Evolutionary conservation across 2,797 vertebrate genomes (phyloP).

Genomic region (Micromesistius poutassou): DNA sequence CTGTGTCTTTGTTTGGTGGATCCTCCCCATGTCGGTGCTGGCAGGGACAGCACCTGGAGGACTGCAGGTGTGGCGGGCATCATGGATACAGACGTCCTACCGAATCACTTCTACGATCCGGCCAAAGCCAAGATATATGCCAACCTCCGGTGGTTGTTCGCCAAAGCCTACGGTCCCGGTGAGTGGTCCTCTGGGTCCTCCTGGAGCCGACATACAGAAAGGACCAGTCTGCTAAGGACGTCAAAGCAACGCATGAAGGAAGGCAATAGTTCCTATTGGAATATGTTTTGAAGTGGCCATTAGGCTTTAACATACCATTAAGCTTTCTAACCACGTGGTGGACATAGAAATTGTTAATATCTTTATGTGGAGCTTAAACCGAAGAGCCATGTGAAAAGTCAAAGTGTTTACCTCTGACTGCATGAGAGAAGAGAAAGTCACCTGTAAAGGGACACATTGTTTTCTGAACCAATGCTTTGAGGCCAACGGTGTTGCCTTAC

Average conservation of each 20-base stretch:
- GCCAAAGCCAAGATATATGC: slow-evolving; percentile 96
- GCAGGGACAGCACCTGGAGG: slow-evolving; percentile 78
- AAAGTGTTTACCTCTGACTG: not conserved
- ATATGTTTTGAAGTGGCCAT: no score
- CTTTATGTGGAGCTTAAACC: no score
- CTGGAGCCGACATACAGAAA: not conserved
- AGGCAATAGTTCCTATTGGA: not conserved
- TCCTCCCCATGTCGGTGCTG: slow-evolving; percentile 84
- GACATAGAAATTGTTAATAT: not conserved
- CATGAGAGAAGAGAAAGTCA: not conserved
- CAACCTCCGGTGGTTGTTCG: slow-evolving; percentile 94
- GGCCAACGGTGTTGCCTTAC: slow-evolving; percentile 1
- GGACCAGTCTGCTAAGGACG: not conserved
- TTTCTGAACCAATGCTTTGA: not conserved
- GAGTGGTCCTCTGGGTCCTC: no score
- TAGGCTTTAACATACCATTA: no score
- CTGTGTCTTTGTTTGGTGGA: slow-evolving; percentile 36
- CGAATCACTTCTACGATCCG: slow-evolving; percentile 90
- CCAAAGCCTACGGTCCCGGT: slow-evolving; percentile 93
- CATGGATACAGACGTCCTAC: slow-evolving; percentile 77
- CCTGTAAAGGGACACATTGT: not conserved
- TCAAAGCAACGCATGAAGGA: not conserved
- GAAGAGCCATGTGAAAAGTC: not conserved
- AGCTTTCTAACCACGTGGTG: not conserved
- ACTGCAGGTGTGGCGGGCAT: slow-evolving; percentile 63